phyloP scores from a whole-genome alignment of 2,888 invertebrate species.

The Phortica magna region DNA sequence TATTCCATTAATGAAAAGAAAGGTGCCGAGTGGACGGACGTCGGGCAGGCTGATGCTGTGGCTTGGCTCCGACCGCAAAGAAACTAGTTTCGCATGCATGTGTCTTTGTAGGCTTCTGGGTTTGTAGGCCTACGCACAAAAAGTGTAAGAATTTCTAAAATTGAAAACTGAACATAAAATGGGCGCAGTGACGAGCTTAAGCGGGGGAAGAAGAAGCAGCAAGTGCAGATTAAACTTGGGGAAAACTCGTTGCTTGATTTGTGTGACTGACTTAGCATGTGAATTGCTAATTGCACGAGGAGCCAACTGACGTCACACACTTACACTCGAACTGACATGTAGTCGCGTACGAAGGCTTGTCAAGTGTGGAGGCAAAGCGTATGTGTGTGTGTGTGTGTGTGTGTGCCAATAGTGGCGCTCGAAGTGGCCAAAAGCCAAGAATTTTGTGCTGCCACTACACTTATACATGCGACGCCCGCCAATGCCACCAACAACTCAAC shows the following conservation, averaged over 20 bases:
- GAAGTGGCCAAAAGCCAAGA: not conserved
- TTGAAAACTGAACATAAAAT: not conserved
- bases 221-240: not conserved
- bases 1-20: constrained; percentile 18
- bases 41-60: no score
- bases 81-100: constrained; percentile 23
- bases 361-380: not conserved
- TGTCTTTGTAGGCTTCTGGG: constrained; percentile 68
- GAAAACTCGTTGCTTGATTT: constrained; percentile 5
- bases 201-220: not conserved
- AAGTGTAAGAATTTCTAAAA: constrained; percentile 18
- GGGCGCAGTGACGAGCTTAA: not conserved
- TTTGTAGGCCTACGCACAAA: constrained; percentile 69
- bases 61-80: not conserved
- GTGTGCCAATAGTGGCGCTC: not conserved
- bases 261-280: not conserved
- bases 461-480: not conserved
- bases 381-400: not conserved
- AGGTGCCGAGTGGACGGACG: not conserved
- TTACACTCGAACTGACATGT: not conserved
- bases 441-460: constrained; percentile 14
- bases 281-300: not conserved
- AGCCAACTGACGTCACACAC: constrained; percentile 2
- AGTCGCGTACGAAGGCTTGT: not conserved
- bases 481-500: not conserved